phyloP scores from a whole-genome alignment of 2,888 invertebrate species.

The Dryobota labecula region DNA sequence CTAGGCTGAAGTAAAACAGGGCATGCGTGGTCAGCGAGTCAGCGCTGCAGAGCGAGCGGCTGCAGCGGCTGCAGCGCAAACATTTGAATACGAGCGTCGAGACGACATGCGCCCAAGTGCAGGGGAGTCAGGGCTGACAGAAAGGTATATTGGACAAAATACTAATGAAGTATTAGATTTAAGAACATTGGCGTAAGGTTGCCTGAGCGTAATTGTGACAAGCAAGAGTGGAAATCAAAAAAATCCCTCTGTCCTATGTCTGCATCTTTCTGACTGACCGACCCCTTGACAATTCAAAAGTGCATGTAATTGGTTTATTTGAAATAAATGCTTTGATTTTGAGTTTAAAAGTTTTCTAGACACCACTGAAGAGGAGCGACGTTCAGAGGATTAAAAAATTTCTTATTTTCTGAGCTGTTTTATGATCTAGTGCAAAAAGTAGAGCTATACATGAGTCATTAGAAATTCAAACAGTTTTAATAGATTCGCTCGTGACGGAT shows the following conservation, averaged over 20 bases:
- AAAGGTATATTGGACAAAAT: not conserved
- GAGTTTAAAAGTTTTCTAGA: too few species aligned
- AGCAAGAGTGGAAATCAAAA: not conserved
- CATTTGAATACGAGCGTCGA: conserved; percentile 50
- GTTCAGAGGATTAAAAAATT: too few species aligned
- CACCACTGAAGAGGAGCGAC: not conserved
- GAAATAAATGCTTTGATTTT: too few species aligned
- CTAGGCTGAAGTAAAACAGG: conserved; percentile 23
- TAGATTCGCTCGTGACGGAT: not conserved
- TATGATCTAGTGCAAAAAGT: not conserved
- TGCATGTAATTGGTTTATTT: too few species aligned
- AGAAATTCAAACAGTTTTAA: not conserved
- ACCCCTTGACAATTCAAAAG: too few species aligned
- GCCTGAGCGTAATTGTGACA: not conserved
- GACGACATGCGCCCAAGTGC: conserved; percentile 16
- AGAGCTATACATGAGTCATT: not conserved
- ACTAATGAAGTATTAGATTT: not conserved
- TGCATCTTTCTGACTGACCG: too few species aligned
- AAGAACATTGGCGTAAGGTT: not conserved
- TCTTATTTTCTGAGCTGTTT: not conserved
- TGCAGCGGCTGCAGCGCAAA: conserved; percentile 42
- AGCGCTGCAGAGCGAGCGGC: conserved; percentile 28
- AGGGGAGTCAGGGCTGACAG: conserved; percentile 32
- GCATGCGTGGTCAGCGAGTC: conserved; percentile 26
- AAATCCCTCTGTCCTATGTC: too few species aligned